These are phyloP conservation scores for Rhagonycha fulva DNA, from an alignment of 2,888 invertebrate species.

Conservation along the genomic window DNA sequence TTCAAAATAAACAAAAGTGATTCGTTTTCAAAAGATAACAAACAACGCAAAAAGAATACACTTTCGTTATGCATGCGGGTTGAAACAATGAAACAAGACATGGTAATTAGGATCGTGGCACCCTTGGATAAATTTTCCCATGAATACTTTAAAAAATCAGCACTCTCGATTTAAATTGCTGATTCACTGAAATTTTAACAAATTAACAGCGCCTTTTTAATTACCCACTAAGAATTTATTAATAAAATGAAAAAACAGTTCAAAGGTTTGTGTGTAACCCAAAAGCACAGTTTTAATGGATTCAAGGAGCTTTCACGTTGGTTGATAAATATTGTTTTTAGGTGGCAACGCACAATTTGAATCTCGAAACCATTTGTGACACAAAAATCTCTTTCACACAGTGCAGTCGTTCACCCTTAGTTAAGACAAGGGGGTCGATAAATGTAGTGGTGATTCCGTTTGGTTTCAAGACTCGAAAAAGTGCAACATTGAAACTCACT, in stretches of 20 bases:
- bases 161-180: background rate
- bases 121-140: conserved; percentile 45
- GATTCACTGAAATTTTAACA: background rate
- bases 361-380: background rate
- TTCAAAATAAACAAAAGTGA: background rate
- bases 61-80: conserved; percentile 45
- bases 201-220: background rate
- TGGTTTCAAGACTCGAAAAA: conserved; percentile 14
- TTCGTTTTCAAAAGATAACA: background rate
- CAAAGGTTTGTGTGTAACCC: too few species aligned
- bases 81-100: conserved; percentile 46
- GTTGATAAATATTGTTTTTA: too few species aligned
- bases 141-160: conserved; percentile 27
- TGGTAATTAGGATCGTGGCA: conserved; percentile 47
- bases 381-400: background rate
- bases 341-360: too few species aligned
- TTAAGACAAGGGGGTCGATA: background rate
- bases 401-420: background rate
- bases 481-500: conserved; percentile 23
- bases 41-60: background rate
- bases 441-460: background rate
- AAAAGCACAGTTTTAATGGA: too few species aligned
- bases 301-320: too few species aligned
- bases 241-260: too few species aligned
- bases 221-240: background rate